Percentiles rank a stretch among this genome's conserved stretches.
These are phyloP conservation scores for Leucopsar rothschildi DNA, from an alignment of 2,113 vertebrate genomes.

Conservation along the genomic window DNA sequence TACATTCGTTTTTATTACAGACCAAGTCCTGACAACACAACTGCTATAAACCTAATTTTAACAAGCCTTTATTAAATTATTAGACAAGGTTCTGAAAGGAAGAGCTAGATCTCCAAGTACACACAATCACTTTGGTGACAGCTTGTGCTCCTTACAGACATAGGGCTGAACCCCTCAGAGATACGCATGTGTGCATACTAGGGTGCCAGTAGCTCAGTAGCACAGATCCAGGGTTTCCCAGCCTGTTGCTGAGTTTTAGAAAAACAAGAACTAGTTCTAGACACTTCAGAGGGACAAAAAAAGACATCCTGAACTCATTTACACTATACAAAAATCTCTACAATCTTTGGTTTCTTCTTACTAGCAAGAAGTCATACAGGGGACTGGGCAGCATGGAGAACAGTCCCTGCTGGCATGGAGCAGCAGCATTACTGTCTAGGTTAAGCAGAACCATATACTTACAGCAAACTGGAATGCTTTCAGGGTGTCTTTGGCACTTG, in stretches of 20 bases:
- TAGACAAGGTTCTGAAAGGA: neutral
- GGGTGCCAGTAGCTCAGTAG: neutral
- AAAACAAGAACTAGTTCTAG: neutral
- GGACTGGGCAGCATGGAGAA: neutral
- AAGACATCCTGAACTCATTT: neutral
- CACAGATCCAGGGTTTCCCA: neutral
- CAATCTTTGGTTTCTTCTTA: neutral
- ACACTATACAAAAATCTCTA: neutral
- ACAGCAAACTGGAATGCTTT: conserved; percentile 83
- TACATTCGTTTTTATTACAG: neutral
- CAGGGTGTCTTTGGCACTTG: conserved; percentile 77
- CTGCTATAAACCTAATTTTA: neutral
- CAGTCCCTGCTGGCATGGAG: neutral
- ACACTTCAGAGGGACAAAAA: neutral
- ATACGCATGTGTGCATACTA: neutral
- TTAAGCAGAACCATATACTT: conserved; percentile 6
- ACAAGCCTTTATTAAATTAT: neutral
- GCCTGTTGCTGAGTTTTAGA: neutral
- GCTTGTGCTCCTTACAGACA: neutral
- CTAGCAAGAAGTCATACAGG: neutral
- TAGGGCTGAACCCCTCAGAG: neutral
- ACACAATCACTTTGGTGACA: neutral
- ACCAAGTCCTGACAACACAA: neutral
- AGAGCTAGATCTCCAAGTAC: neutral
- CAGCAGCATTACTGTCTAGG: neutral